Evolutionary conservation across 2,113 vertebrate species (phyloP).

Genomic region (Tupaia chinensis): DNA sequence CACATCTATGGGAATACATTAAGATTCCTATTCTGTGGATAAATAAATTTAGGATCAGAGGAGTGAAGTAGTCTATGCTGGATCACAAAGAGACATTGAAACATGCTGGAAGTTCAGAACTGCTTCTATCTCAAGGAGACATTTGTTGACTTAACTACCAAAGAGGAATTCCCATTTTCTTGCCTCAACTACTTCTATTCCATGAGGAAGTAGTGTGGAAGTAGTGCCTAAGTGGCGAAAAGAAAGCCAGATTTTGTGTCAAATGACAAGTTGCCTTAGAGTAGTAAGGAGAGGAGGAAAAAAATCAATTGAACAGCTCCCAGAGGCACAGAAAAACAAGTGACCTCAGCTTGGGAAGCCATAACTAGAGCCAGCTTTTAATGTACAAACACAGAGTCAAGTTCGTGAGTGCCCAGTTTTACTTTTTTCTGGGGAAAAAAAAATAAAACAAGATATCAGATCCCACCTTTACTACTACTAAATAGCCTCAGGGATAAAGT

Average conservation of each 20-base stretch:
- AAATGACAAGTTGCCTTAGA: neutral
- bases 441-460: neutral
- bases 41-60: neutral
- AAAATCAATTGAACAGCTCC: neutral
- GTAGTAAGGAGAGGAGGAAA: neutral
- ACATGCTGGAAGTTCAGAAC: no score
- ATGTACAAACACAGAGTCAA: constrained; percentile 14
- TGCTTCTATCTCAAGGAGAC: neutral
- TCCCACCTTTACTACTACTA: neutral
- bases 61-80: neutral
- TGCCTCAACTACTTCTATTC: neutral
- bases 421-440: neutral
- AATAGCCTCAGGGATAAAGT: constrained; percentile 42
- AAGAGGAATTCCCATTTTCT: neutral
- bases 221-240: neutral
- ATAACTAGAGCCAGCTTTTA: neutral
- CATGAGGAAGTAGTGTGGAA: neutral
- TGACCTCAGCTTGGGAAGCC: neutral
- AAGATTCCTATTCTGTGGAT: neutral
- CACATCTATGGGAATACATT: neutral
- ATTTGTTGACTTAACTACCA: neutral
- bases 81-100: neutral
- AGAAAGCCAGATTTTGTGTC: neutral
- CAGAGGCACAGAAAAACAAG: neutral
- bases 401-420: neutral